These are phyloP conservation scores for Burhinus bistriatus DNA, from an alignment of 2,113 vertebrate genomes.

Conservation along the genomic window DNA sequence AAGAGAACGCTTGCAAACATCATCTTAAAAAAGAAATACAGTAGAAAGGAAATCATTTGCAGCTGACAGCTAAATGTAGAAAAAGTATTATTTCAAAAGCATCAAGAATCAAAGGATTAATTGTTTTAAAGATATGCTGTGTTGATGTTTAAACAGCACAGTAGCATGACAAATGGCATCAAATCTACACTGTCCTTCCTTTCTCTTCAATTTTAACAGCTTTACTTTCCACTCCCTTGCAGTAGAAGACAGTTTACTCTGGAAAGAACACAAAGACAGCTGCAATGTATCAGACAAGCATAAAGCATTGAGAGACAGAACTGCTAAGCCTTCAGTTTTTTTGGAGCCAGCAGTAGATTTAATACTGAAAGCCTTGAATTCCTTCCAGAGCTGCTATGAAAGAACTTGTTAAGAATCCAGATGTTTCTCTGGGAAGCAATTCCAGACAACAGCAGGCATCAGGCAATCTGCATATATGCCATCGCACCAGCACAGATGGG, in stretches of 20 bases:
- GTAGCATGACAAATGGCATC: neutral
- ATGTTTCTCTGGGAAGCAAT: neutral
- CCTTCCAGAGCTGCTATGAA: neutral
- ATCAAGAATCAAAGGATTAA: neutral
- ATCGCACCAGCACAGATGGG: neutral
- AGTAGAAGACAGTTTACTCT: neutral
- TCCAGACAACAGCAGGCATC: neutral
- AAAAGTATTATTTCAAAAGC: neutral
- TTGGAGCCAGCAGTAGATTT: neutral
- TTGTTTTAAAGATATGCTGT: neutral
- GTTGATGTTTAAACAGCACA: neutral
- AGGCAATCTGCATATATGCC: neutral
- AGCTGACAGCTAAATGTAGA: neutral
- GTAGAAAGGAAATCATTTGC: neutral
- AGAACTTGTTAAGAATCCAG: constrained; percentile 10
- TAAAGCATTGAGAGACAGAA: neutral
- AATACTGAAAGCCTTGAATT: neutral
- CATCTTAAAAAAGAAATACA: neutral
- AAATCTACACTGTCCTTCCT: neutral
- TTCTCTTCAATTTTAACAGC: neutral
- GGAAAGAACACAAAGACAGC: neutral
- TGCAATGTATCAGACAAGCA: neutral
- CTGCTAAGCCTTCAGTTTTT: neutral
- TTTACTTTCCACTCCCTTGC: neutral
- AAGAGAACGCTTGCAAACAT: neutral